Conservation (phyloP, 1,140 invertebrate genomes). For the Araneus ventricosus region DNA sequence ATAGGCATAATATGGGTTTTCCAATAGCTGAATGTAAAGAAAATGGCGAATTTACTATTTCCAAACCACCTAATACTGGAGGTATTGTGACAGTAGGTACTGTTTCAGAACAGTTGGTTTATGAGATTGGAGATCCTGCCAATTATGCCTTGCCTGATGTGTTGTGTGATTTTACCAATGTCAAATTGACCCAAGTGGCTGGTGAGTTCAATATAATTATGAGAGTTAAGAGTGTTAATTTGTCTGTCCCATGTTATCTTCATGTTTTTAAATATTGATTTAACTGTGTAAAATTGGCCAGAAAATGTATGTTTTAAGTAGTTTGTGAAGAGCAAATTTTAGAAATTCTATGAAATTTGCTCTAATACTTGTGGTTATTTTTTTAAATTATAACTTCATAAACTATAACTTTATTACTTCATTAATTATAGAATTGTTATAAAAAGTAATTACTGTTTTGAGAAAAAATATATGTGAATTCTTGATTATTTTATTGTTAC, state of each 20-base stretch:
- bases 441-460: too few species aligned
- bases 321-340: too few species aligned
- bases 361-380: too few species aligned
- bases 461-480: too few species aligned
- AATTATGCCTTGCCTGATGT: constrained; percentile 82
- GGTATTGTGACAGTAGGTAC: constrained; percentile 81
- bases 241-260: neutral
- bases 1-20: constrained; percentile 81
- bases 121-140: constrained; percentile 82
- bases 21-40: constrained; percentile 81
- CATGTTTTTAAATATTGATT: neutral
- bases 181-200: constrained; percentile 79
- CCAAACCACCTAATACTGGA: constrained; percentile 82
- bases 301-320: neutral
- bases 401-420: too few species aligned
- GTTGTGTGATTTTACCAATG: constrained; percentile 82
- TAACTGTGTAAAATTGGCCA: too few species aligned
- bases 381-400: too few species aligned
- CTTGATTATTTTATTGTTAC: too few species aligned
- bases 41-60: constrained; percentile 81
- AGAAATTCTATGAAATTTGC: too few species aligned
- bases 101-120: constrained; percentile 82
- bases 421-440: too few species aligned
- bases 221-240: neutral
- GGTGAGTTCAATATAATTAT: constrained; percentile 77